Base-by-base conservation (phyloP, 2,888 invertebrate genomes). In the Agrotis puta region DNA sequence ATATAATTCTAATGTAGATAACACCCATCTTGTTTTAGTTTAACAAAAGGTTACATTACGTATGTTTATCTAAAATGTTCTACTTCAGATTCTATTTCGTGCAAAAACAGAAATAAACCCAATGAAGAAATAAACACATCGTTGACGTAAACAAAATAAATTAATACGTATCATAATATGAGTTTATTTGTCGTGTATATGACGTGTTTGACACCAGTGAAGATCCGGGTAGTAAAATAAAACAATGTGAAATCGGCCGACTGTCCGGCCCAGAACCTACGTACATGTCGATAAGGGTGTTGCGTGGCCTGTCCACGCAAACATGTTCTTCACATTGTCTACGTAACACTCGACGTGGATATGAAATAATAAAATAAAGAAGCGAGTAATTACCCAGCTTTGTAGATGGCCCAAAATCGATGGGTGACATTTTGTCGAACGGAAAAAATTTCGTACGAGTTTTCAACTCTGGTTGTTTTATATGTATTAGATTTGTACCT, bases 161-260 rank as follows among this genome's bases (percentile, higher is more conserved):
- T 79, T 70, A 75, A 79, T 82, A 73, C 71, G 72, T 82, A 75
- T 59, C 63, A 27, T 64, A 75, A 45, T 64, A 75, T 70, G 67
- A 33, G 53, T 81, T 61, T 62, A 64, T 77, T 71, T 63, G 64
- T 69, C 73, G 65, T 87, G 86, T 77, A 20, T 67, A 73, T 87
- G 87, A 85, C 86, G 75, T 64, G 76, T 85, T 73, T 86, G 80
- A 86, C 78, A 81, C 62, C 77, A 72, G 74, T 84, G 47, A 80
- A 84, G 79, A 70, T 74, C 53, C 51, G 61, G 56, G 63, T 51
- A 64, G 45, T 50, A 48, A 72, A 82, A 86, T 83, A 86, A 87
- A 87, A 83, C 79, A 84, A 81, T 67, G 45, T 64, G 68, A 59
- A 73, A 64, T 58, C 14, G 59, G 56, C 50, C 53, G 48, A 74